Base-by-base conservation (phyloP, 1,140 invertebrate species). In the Harlomillsia oculata region DNA sequence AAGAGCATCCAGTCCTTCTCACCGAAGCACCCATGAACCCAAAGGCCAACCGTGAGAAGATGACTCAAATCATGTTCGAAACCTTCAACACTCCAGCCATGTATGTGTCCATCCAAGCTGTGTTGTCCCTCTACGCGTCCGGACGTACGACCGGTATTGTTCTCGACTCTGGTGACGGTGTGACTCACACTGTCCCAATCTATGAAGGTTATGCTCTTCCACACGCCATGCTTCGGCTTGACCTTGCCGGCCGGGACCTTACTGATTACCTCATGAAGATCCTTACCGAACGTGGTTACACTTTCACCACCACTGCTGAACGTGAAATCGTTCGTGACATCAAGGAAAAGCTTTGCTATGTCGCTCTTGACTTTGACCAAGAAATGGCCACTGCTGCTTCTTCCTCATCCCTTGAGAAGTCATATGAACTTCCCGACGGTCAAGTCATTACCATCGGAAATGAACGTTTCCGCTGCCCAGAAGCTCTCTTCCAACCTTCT, bases 21-120 rank as follows among this genome's bases (percentile, higher is more conserved):
- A 93, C 89, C 21, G 90, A 94, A 74, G 88, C 90, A 56, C 90
- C 90, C 49, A 79, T 94, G 62, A 94, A 94, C 75, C 89, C 88
- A 56, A 90, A 91, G 74, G 85, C 85, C 64, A 90, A 90, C 76
- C 77, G 76, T 25, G 80, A 82, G 72, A 81, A 81, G 74, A 82
- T 82, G 79, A 82, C 79, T 21, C 70, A 82, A 68, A 64, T 65
- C 56, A 62, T 67, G 67, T 69, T 68, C 25, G 64, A 69, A 49
- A 69, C 82, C 41, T 85, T 85, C 78, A 84, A 85, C 77, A 83
- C 81, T 52, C 82, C 82, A 3, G 78, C 79, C 34, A 78, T 79
- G 76, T 79, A 81, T 65, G 78, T 81, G 3, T 74, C 74, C 62
- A 78, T 78, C 60, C 78, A 80, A 64, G 79, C 79, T 52, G 78